Base-by-base conservation (phyloP, 2,888 invertebrate species). In the Desoria tigrina region DNA sequence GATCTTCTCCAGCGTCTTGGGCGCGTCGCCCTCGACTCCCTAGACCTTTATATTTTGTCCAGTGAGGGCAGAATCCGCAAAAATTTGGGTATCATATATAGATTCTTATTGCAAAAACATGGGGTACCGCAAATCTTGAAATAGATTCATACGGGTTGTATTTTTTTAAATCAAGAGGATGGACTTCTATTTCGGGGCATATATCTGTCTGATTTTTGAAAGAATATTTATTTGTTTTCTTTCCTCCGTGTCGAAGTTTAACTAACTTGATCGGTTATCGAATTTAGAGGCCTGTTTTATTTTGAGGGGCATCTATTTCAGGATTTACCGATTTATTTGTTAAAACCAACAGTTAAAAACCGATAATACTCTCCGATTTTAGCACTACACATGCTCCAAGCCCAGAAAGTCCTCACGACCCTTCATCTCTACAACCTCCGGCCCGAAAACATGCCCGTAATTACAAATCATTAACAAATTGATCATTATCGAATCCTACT, bases 361-460 rank as follows among this genome's bases (percentile, higher is more conserved):
- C 55, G 24, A 27, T 11, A 24, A 53, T 39, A 11, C n/a, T 55
- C 26, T 24, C 39, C 54, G 26, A 21, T 45, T 45, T 14, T 24
- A 61, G 61, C 24, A 11, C 28, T 27, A 2, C 27, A 55, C 14
- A 23, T 56, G 11, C 21, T 63, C 14, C 27, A 16, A 21, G 21
- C 24, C 18, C 66, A 66, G 54, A 63, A 57, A 24, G 11, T 21
- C 2, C 49, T 66, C 1, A 45, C 16, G 6, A 55, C 49, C 26
- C 37, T 66, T 9, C 45, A 54, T 23, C 26, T 66, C 24, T 45
- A 59, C 26, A 66, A 66, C 26, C 28, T 66, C 11, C 45, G 39
- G 14, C 11, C 45, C 21, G 63, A 66, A 21, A 63, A 66, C 23
- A 24, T 50, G n/a, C 32, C 59, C 1, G 11, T 32, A 32, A 32